phyloP scores from a whole-genome alignment of 1,140 invertebrate genomes.

The Heliconius hermathena region DNA sequence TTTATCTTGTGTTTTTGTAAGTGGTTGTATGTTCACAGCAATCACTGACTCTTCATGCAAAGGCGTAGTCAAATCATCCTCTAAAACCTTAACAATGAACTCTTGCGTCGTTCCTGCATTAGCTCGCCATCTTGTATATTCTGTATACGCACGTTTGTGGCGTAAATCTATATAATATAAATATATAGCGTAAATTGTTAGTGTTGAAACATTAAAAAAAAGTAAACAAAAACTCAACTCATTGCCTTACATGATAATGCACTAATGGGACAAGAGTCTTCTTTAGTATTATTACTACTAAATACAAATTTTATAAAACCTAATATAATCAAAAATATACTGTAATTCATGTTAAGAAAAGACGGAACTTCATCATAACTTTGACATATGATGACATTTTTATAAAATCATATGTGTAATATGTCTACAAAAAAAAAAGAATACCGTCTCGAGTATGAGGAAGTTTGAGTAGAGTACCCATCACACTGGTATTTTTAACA shows the following conservation, averaged over 20 bases:
- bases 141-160: slow-evolving; percentile 57
- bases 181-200: slow-evolving; percentile 14
- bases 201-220: not conserved
- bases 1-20: slow-evolving; percentile 52
- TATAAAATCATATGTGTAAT: not conserved
- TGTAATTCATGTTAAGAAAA: slow-evolving; percentile 71
- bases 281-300: slow-evolving; percentile 49
- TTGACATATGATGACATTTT: slow-evolving; percentile 47
- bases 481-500: not conserved
- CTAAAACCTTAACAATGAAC: slow-evolving; percentile 74
- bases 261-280: slow-evolving; percentile 51
- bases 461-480: not conserved
- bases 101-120: slow-evolving; percentile 60
- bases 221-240: not conserved
- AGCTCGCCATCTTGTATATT: slow-evolving; percentile 68
- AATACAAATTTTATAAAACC: slow-evolving; percentile 53
- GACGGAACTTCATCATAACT: slow-evolving; percentile 50
- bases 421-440: slow-evolving; percentile 38
- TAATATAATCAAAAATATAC: slow-evolving; percentile 66
- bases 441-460: not conserved
- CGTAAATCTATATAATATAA: slow-evolving; percentile 51
- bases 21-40: slow-evolving; percentile 64
- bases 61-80: slow-evolving; percentile 60
- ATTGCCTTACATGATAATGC: slow-evolving; percentile 56
- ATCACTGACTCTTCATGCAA: slow-evolving; percentile 47